phyloP scores from a whole-genome alignment of 2,888 invertebrate species.

The Dynastes grantii region DNA sequence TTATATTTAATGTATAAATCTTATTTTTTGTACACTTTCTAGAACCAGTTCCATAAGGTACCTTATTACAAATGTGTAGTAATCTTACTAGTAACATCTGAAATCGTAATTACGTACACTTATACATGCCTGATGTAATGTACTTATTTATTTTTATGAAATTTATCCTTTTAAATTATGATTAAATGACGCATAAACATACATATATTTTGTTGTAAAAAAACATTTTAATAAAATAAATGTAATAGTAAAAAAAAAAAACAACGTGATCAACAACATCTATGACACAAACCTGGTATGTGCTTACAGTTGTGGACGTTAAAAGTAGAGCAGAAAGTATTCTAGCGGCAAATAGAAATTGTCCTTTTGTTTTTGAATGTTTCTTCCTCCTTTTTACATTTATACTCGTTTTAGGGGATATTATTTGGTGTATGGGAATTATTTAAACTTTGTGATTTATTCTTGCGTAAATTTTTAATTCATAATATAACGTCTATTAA shows the following conservation, averaged over 20 bases:
- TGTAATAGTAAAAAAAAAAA: background rate
- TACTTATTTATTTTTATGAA: too few relatives aligned
- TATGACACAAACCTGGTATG: slow-evolving; percentile 19
- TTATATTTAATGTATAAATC: too few relatives aligned
- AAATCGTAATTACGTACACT: too few relatives aligned
- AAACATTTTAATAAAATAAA: background rate
- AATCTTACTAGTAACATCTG: too few relatives aligned
- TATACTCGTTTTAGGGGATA: background rate
- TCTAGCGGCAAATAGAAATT: slow-evolving; percentile 6
- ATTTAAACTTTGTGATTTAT: background rate
- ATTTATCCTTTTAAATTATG: too few relatives aligned
- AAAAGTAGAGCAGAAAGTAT: slow-evolving; percentile 10
- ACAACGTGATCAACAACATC: slow-evolving; percentile 13
- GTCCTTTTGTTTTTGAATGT: slow-evolving; percentile 8
- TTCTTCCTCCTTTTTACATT: background rate
- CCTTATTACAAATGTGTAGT: too few relatives aligned
- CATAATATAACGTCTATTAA: background rate
- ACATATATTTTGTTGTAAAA: too few relatives aligned
- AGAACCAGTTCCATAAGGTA: too few relatives aligned
- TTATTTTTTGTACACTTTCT: too few relatives aligned
- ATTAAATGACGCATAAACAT: too few relatives aligned
- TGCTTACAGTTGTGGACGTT: slow-evolving; percentile 13
- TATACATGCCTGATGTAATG: too few relatives aligned
- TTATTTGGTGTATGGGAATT: background rate
- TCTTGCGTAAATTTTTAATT: background rate